A percentile compares a stretch with the other conserved stretches of the same genome.
These are phyloP conservation scores for Rhinella marina DNA, from an alignment of 2,797 vertebrate species.

Conservation along the genomic window DNA sequence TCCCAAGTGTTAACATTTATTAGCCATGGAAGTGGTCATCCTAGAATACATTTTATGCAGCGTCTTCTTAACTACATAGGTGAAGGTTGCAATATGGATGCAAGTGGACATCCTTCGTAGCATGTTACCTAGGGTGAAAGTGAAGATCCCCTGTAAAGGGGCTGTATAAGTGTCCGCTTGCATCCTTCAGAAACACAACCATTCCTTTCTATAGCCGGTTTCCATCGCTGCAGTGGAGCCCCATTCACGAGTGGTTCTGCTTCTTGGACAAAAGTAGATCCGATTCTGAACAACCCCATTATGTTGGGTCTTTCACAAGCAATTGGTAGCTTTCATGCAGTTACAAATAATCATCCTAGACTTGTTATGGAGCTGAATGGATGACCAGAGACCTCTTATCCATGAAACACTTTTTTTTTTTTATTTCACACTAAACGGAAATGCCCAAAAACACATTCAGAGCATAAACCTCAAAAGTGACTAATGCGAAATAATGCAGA, in stretches of 20 bases:
- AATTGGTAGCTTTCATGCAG: background rate
- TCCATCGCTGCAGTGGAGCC: background rate
- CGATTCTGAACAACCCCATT: background rate
- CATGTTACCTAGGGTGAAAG: background rate
- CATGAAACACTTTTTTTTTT: background rate
- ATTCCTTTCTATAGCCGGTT: too few relatives aligned
- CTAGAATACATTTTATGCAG: background rate
- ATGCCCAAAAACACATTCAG: constrained; percentile 16
- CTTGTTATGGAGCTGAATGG: background rate
- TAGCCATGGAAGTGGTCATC: background rate
- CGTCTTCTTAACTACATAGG: background rate
- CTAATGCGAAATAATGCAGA: constrained; percentile 20
- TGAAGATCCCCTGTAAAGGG: background rate
- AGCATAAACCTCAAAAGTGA: constrained; percentile 15
- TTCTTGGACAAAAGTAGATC: background rate
- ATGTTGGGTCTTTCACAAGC: background rate
- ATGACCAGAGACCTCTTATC: background rate
- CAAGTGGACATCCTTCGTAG: background rate
- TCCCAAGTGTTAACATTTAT: background rate
- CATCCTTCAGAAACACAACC: too few relatives aligned
- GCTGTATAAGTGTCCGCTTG: too few relatives aligned
- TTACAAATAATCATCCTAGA: too few relatives aligned
- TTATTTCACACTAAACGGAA: background rate
- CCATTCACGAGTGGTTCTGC: background rate
- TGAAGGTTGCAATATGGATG: background rate